Conservation (phyloP, 2,797 vertebrate genomes). For the Dromococcyx pavoninus region DNA sequence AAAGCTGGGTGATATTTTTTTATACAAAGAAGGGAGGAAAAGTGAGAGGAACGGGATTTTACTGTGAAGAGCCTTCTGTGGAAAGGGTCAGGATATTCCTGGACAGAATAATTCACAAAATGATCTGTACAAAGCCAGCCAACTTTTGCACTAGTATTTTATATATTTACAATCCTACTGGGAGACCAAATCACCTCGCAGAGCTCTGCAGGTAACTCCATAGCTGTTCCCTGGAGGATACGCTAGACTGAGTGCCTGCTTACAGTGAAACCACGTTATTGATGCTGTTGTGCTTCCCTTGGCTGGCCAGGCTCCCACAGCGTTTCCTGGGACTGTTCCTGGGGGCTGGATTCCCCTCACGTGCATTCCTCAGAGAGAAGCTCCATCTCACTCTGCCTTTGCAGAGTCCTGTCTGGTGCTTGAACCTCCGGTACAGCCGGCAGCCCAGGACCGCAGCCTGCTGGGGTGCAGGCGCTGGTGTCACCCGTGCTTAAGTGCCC, state of each 20-base stretch:
- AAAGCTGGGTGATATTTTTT: background rate
- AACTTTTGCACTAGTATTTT: background rate
- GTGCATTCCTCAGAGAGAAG: too few species aligned
- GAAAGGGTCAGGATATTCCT: background rate
- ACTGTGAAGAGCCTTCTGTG: background rate
- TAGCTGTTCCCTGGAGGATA: background rate
- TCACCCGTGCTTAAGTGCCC: too few species aligned
- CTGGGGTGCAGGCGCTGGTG: too few species aligned
- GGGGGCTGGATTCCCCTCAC: too few species aligned
- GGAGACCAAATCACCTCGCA: background rate
- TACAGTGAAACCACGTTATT: background rate
- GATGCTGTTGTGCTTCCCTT: background rate
- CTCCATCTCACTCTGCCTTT: too few species aligned
- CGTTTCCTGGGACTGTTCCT: too few species aligned
- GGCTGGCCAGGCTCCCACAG: rapidly evolving
- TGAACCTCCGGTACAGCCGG: too few species aligned
- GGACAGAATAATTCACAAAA: background rate
- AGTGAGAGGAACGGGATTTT: background rate
- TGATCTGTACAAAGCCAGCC: background rate
- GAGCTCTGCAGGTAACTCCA: too few species aligned
- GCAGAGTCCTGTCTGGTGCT: too few species aligned
- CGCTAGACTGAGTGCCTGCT: background rate
- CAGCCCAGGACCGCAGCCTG: too few species aligned
- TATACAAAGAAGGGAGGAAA: background rate
- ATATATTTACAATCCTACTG: background rate